Evolutionary conservation across 2,113 vertebrate genomes (phyloP), one percentile per base, ranked within the genome.

Genomic region (Physeter macrocephalus): DNA sequence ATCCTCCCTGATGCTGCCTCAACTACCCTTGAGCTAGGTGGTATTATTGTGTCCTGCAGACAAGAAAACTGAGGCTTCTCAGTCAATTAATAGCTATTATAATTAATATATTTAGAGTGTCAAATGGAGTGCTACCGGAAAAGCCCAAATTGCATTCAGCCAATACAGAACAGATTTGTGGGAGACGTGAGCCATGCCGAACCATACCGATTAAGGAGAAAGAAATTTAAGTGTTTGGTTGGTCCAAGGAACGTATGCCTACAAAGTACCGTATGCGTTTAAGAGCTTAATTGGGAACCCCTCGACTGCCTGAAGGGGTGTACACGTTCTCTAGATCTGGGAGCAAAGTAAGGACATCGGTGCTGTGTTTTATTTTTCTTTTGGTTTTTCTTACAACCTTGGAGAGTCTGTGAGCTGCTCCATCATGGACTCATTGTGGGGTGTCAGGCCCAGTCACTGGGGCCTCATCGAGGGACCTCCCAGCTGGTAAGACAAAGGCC

Each of bases 191-290:
- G 59, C 39, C 0, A 7, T 71, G 14, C 25, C 5, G 23, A 67
- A 83, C 46, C 27, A 57, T 20, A 62, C 36, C 2, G 34, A 57
- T 29, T 21, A 69, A 81, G 66, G 21, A 5, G 31, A 27, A 29
- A 84, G 52, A 66, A 78, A 90, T 36, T 2, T 34, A 52, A 85
- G 20, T 34, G 66, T 34, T 39, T 62, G 41, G 0, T 52, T 77
- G 29, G 6, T 7, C 8, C 82, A 71, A 85, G 49, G 43, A n/a
- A 20, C 1, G 0, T 13, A 59, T 0, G 1, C 7, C 57, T 88
- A 12, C 31, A 66, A 75, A 74, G 49, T 18, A 25, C 5, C 5
- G 1, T 23, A 2, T 0, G 2, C 7, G n/a, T 25, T n/a, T 27
- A 34, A 8, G 31, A 43, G 3, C 57, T 36, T 43, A 41, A 25